These are phyloP conservation scores for Spinibarbus caldwelli DNA, from an alignment of 2,797 vertebrate species.

Conservation along the genomic window DNA sequence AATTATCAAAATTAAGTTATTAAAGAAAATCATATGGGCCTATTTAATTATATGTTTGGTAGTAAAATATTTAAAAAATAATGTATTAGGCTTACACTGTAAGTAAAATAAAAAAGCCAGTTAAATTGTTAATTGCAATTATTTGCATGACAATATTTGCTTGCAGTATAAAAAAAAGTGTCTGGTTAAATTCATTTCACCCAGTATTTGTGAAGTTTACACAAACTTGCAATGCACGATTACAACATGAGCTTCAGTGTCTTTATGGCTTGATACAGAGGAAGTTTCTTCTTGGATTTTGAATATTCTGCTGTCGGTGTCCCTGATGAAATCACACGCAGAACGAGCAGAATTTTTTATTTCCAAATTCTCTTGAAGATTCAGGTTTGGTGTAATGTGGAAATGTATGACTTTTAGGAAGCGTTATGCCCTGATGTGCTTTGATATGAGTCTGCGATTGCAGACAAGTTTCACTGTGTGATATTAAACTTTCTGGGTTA, in stretches of 20 bases:
- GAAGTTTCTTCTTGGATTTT: conserved; percentile 58
- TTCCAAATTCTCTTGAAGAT: neutral
- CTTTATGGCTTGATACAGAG: conserved; percentile 61
- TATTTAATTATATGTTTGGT: too few species aligned
- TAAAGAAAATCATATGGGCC: too few species aligned
- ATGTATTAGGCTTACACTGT: too few species aligned
- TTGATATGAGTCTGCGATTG: neutral
- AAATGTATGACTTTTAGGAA: conserved; percentile 21
- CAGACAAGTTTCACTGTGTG: conserved; percentile 41
- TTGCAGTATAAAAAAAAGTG: neutral
- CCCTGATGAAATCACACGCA: conserved; percentile 35
- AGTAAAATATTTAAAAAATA: too few species aligned
- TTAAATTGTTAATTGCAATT: neutral
- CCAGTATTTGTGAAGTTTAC: neutral
- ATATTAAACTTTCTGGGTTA: conserved; percentile 61
- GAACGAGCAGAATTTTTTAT: conserved; percentile 35
- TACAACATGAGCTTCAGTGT: neutral
- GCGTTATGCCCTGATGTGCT: neutral
- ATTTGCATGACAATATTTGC: neutral
- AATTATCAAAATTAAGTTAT: too few species aligned
- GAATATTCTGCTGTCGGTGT: conserved; percentile 30
- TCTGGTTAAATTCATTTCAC: neutral
- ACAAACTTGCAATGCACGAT: neutral
- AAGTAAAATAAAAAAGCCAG: neutral
- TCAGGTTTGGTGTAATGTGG: neutral